Evolutionary conservation across 2,797 vertebrate genomes (phyloP), one percentile per base, ranked within the genome.

Genomic region (Sebastes flavidus): DNA sequence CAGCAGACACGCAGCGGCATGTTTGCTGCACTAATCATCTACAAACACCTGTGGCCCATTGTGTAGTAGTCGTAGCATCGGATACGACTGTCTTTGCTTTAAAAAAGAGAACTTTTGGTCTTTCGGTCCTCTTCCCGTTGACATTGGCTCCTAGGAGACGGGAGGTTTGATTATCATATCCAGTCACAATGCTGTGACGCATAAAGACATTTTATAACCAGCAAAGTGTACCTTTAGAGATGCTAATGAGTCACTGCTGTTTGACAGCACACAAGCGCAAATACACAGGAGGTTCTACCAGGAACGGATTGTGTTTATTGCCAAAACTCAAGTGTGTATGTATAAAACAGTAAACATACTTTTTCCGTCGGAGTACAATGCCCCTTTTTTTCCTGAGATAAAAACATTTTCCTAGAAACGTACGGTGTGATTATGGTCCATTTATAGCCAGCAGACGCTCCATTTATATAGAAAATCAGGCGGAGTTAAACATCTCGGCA

Each of bases 271-370:
- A 27, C 13, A 61, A 56, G 16, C 8, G 1, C 8, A 46, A 1
- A 20, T 2, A 54, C 36, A 38, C 60, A 65, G 1, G 22, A 42
- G 25, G 14, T 34, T 67, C 14, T 61, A 72, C 11, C 5, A 32
- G 42, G 25, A 62, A 66, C 13, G 3, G 25, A n/a, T 16, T 63
- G 2, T 63, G 55, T 92, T 93, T 92, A 92, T 87, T 94, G 8
- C 13, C 6, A 75, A 89, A 82, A 85, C 13, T 38, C n/a, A 42
- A 12, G 9, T 30, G 10, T 42, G 18, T 13, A 16, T 55, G 34
- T 30, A 0, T 46, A 65, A 75, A 78, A 83, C 3, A 22, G 2
- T 22, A 20, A 59, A 24, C 0, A 8, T 22, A 56, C 20, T 13
- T 61, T 72, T 30, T 22, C 25, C 2, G 1, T 34, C 14, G 4